Percentiles rank a stretch among this genome's conserved stretches.
These are phyloP conservation scores for Drosophila oshimai DNA, from an alignment of 1,140 invertebrate species.

Conservation along the genomic window DNA sequence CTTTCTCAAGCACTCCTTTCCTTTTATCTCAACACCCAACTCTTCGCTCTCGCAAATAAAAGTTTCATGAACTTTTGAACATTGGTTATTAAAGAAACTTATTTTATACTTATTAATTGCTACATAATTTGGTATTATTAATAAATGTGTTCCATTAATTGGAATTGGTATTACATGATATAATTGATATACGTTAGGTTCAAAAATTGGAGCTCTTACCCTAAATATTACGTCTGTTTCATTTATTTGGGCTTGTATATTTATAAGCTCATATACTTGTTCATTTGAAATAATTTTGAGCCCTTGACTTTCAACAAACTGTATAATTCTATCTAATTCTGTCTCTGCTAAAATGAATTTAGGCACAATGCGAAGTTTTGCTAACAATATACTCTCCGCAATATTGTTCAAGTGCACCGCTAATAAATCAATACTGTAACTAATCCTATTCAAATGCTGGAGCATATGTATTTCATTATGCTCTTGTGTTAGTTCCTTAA, in stretches of 20 bases:
- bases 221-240: background rate
- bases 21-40: background rate
- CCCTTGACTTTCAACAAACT: background rate
- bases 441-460: slow-evolving; percentile 10
- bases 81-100: background rate
- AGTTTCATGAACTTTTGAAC: background rate
- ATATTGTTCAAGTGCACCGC: slow-evolving; percentile 9
- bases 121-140: background rate
- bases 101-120: background rate
- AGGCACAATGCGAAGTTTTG: background rate
- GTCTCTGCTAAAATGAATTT: slow-evolving; percentile 1
- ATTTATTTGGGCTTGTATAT: background rate
- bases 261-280: background rate
- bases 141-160: background rate
- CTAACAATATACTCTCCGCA: slow-evolving; percentile 10
- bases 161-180: background rate
- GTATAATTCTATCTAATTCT: background rate
- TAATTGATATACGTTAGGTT: background rate
- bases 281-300: background rate
- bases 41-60: background rate
- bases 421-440: slow-evolving; percentile 4
- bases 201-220: background rate
- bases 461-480: slow-evolving; percentile 12
- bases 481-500: background rate
- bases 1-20: background rate